A percentile compares a stretch with the other conserved stretches of the same genome.
These are phyloP conservation scores for Coregonus sp. DNA, from an alignment of 2,797 vertebrate genomes.

Conservation along the genomic window DNA sequence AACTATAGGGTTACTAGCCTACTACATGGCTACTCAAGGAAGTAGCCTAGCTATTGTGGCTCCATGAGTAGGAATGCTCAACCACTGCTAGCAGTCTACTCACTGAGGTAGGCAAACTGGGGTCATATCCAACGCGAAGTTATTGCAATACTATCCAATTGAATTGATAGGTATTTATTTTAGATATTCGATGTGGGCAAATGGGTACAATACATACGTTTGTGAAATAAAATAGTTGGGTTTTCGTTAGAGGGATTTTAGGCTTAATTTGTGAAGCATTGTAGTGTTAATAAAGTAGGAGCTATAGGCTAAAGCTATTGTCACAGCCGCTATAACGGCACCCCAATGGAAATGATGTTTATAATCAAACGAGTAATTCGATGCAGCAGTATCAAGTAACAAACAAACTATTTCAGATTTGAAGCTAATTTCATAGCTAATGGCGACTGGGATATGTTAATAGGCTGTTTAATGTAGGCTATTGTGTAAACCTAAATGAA, in stretches of 20 bases:
- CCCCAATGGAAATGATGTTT: not conserved
- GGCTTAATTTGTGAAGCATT: not conserved
- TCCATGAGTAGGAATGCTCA: not conserved
- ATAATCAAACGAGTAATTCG: not conserved
- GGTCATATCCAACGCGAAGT: not conserved
- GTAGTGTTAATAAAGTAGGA: not conserved
- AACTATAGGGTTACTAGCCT: constrained; percentile 17
- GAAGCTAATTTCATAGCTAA: not conserved
- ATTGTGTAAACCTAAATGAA: not conserved
- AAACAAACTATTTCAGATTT: not conserved
- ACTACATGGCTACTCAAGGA: constrained; percentile 22
- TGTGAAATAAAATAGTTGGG: not conserved
- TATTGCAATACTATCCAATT: not conserved
- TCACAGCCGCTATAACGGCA: not conserved
- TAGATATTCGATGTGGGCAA: not conserved
- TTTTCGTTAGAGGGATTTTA: not conserved
- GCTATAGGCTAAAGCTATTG: not conserved
- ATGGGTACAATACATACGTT: not conserved
- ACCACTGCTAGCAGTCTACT: not conserved
- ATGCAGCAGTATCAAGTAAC: not conserved
- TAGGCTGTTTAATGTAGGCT: not conserved
- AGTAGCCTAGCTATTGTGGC: not conserved
- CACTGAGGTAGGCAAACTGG: not conserved
- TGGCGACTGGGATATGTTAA: not conserved
- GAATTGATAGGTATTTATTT: not conserved